phyloP scores from a whole-genome alignment of 2,797 vertebrate species.

The Bradypodion ventrale region DNA sequence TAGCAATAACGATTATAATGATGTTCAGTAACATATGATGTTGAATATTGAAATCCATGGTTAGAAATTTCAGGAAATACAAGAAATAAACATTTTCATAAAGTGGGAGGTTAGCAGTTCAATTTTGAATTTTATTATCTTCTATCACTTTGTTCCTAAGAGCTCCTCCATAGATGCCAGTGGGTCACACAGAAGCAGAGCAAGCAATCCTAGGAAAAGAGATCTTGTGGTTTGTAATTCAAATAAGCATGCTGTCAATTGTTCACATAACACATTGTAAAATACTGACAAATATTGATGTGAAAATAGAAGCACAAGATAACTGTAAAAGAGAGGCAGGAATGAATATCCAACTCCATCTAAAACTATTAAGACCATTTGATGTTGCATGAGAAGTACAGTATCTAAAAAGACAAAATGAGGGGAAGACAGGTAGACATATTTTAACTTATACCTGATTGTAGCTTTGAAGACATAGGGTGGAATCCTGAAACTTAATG shows the following conservation, averaged over 20 bases:
- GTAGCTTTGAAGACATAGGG: not conserved
- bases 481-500: no score
- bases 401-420: not conserved
- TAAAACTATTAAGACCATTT: not conserved
- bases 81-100: not conserved
- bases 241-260: constrained; percentile 51
- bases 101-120: not conserved
- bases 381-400: not conserved
- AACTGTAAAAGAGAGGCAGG: not conserved
- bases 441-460: not conserved
- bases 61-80: not conserved
- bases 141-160: constrained; percentile 71
- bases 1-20: not conserved
- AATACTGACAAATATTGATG: not conserved
- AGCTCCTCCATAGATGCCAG: constrained; percentile 75
- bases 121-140: constrained; percentile 41
- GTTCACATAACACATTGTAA: not conserved
- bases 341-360: no score
- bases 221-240: constrained; percentile 81
- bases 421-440: not conserved
- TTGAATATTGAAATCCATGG: not conserved
- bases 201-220: constrained; percentile 80
- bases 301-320: not conserved
- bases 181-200: constrained; percentile 77
- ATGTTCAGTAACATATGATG: not conserved